Conservation (phyloP, 2,888 invertebrate genomes). For the Gonocerus acuteangulatus region DNA sequence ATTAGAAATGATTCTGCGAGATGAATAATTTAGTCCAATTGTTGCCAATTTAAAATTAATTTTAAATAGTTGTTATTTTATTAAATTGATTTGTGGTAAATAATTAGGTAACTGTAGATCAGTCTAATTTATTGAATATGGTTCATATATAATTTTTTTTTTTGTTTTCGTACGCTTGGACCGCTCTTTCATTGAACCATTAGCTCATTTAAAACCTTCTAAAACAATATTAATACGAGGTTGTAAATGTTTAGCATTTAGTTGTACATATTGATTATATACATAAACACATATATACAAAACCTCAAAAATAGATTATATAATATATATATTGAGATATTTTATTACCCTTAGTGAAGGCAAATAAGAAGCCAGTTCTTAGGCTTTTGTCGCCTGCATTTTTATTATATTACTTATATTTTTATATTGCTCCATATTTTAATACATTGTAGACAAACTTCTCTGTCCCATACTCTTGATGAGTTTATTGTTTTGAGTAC, state of each 20-base stretch:
- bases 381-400: constrained; percentile 14
- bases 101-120: constrained; percentile 5
- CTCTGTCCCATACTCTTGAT: neutral
- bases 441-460: constrained; percentile 1
- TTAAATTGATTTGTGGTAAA: constrained; percentile 1
- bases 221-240: constrained; percentile 14
- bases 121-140: constrained; percentile 15
- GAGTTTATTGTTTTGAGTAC: constrained; percentile 12
- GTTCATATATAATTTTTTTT: constrained; percentile 2
- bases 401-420: constrained; percentile 27
- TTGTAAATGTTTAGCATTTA: constrained; percentile 20
- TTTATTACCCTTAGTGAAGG: constrained; percentile 18
- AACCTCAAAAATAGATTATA: neutral
- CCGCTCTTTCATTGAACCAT: constrained; percentile 11
- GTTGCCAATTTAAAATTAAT: constrained; percentile 24
- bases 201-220: constrained; percentile 14
- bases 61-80: constrained; percentile 24
- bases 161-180: constrained; percentile 4
- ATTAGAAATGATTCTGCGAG: constrained; percentile 7
- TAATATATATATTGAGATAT: constrained; percentile 11
- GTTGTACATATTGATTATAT: constrained; percentile 17
- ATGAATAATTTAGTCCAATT: constrained; percentile 22
- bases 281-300: constrained; percentile 13
- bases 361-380: neutral
- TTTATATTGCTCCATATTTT: constrained; percentile 21